Evolutionary conservation across 1,140 invertebrate species (phyloP), one percentile per base, ranked within the genome.

Genomic region (Heterodera schachtii): DNA sequence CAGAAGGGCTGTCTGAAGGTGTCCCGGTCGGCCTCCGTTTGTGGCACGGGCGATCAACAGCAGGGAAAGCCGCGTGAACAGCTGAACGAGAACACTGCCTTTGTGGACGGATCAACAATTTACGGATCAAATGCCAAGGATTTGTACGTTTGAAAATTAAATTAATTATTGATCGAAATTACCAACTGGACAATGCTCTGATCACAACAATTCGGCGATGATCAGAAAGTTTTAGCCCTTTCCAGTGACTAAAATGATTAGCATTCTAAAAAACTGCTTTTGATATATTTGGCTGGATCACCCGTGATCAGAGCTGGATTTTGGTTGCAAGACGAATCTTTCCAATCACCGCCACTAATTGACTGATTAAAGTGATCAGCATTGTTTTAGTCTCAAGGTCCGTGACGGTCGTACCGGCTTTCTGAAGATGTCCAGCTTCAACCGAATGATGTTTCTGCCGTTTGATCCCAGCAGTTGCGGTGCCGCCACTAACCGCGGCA

Each of bases 391-490:
- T 3, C 16, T 64, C 1, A 89, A 89, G 73, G 88, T 89, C 81
- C 82, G 88, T 64, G 88, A 89, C 73, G 88, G 88, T 2, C 75
- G 88, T n/a, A 87, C 89, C 70, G 88, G 88, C 13, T 80, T 89
- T 31, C 83, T 89, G n/a, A 89, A 89, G 73, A 83, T 90, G 79
- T 82, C 80, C n/a, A 49, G 75, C 13, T 89, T 89, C 89, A 90
- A 89, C 74, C 78, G 85, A 47, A 80, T 90, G 79, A 85, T 79
- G 60, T 80, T 89, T 41, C 67, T 89, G 70, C 88, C 88, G 21
- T 90, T 89, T 73, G 89, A 89, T 60, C 78, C 89, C 46, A 77
- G 81, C 13, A 85, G 86, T 77, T 89, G 88, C 73, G 49, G 79
- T 31, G 52, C 57, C 67, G 31, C 31, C 31, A 31, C 31, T 1